Evolutionary conservation across 2,888 invertebrate genomes (phyloP).

Genomic region (Hofmannophila pseudospretella): DNA sequence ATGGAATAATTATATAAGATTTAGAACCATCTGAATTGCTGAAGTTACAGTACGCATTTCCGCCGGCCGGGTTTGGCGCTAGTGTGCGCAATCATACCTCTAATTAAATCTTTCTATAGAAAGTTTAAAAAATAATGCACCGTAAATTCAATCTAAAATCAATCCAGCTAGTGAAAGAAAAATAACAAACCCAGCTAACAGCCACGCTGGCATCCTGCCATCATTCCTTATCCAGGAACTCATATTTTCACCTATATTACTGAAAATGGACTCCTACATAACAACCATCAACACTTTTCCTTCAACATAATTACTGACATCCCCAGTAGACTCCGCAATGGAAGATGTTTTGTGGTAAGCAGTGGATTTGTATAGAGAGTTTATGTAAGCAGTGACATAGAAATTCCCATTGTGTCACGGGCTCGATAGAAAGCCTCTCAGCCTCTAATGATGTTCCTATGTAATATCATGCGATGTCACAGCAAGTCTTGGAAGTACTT

Average conservation of each 20-base stretch:
- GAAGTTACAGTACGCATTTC: too few relatives aligned
- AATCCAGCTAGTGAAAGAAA: constrained; percentile 8
- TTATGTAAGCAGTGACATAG: constrained; percentile 4
- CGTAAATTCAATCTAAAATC: constrained; percentile 4
- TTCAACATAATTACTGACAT: background rate
- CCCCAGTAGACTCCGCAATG: background rate
- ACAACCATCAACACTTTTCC: background rate
- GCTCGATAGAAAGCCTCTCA: constrained; percentile 4
- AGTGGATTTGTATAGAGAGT: background rate
- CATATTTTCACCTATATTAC: background rate
- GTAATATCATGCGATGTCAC: background rate
- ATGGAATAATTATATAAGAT: too few relatives aligned
- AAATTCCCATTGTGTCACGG: constrained; percentile 5
- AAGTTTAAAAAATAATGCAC: constrained; percentile 7
- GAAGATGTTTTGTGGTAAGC: background rate
- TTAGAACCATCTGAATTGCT: too few relatives aligned
- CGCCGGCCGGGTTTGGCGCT: too few relatives aligned
- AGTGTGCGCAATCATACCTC: too few relatives aligned
- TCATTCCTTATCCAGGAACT: background rate
- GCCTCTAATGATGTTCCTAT: constrained; percentile 6
- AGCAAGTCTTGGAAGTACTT: too few relatives aligned
- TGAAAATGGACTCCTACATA: background rate
- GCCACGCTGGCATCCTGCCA: constrained; percentile 15
- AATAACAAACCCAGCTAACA: constrained; percentile 11
- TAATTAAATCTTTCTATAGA: too few relatives aligned